A percentile compares a stretch with the other conserved stretches of the same genome.
Evolutionary conservation across 2,888 invertebrate genomes (phyloP).

Genomic region (Eristalis arbustorum): DNA sequence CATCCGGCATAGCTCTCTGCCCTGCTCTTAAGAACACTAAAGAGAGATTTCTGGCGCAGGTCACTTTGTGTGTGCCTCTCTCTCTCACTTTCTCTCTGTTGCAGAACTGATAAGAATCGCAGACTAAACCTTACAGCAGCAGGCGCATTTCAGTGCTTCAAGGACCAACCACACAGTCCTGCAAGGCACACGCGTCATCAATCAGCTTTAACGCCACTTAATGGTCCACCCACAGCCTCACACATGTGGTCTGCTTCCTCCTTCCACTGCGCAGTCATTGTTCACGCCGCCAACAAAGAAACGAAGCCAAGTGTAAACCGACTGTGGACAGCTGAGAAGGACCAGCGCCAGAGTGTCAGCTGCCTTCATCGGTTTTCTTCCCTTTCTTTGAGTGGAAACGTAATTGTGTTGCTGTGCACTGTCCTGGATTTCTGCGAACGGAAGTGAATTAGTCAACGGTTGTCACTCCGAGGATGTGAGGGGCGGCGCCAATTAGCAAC

Average conservation of each 20-base stretch:
- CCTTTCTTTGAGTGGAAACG: constrained; percentile 7
- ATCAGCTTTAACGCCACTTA: neutral
- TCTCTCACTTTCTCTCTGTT: neutral
- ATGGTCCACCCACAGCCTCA: neutral
- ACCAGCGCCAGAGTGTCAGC: neutral
- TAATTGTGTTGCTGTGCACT: neutral
- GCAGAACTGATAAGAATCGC: too few relatives aligned
- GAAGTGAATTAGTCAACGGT: constrained; percentile 27
- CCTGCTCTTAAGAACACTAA: neutral
- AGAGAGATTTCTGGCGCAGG: neutral
- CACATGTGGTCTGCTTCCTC: neutral
- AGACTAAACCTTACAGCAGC: too few relatives aligned
- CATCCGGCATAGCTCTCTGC: too few relatives aligned
- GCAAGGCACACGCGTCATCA: neutral
- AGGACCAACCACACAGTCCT: too few relatives aligned
- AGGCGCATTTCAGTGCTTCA: too few relatives aligned
- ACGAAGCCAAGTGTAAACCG: neutral
- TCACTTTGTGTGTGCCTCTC: neutral
- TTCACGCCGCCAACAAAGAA: neutral
- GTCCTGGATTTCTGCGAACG: constrained; percentile 2
- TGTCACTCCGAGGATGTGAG: neutral
- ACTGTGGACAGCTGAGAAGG: neutral
- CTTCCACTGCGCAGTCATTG: neutral
- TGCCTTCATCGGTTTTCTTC: neutral
- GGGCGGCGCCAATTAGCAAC: neutral